These are phyloP conservation scores for Rhopalosiphum nymphaeae DNA, from an alignment of 2,888 invertebrate genomes.

Conservation along the genomic window DNA sequence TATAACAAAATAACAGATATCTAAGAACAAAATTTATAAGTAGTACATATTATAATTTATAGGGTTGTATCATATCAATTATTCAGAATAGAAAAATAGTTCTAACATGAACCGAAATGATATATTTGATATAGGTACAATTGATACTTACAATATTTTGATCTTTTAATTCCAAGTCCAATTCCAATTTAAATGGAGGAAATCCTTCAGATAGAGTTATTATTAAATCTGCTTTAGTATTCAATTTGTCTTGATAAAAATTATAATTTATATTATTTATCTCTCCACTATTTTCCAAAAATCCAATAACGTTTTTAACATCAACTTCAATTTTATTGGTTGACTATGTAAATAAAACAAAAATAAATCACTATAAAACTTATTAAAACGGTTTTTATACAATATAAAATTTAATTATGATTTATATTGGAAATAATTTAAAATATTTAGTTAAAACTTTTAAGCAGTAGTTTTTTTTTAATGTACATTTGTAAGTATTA, in stretches of 20 bases:
- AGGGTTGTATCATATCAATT: not conserved
- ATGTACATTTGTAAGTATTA: not conserved
- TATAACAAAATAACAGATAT: not conserved
- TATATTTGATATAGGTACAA: not conserved
- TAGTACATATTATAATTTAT: not conserved
- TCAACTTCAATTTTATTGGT: slow-evolving; percentile 48
- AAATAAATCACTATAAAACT: not conserved
- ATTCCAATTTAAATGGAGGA: slow-evolving; percentile 49
- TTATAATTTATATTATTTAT: slow-evolving; percentile 21
- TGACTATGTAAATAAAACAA: not conserved
- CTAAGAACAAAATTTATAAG: not conserved
- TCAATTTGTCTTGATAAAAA: slow-evolving; percentile 6
- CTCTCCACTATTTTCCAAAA: not conserved
- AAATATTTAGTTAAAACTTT: not conserved
- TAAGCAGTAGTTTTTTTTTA: not conserved
- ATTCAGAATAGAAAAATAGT: not conserved
- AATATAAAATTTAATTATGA: not conserved
- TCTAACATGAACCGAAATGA: not conserved
- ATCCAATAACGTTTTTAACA: not conserved
- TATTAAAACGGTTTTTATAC: not conserved
- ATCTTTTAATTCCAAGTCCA: slow-evolving; percentile 44
- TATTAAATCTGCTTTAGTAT: not conserved
- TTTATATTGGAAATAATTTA: not conserved
- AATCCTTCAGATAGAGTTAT: slow-evolving; percentile 32
- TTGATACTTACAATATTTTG: slow-evolving; percentile 43